phyloP scores from a whole-genome alignment of 2,113 vertebrate genomes.

The Mustela nigripes region DNA sequence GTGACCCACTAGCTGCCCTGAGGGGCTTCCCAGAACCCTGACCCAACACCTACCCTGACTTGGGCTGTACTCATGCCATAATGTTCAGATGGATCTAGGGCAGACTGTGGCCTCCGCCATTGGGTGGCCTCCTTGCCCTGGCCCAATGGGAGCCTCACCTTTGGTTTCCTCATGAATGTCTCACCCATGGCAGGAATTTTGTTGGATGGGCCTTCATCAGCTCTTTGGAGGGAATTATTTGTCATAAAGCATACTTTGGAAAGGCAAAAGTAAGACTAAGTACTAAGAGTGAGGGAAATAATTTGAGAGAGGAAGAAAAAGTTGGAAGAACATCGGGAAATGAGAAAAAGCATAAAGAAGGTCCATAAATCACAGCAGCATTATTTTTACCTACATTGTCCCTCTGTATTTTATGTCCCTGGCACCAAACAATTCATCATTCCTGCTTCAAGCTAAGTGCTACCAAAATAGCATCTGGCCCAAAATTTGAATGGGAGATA shows the following conservation, averaged over 20 bases:
- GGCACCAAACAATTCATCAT: conserved; percentile 68
- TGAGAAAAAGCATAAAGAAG: not conserved
- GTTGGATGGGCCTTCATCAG: too few species aligned
- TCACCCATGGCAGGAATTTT: not conserved
- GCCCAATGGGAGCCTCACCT: not conserved
- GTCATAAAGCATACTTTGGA: not conserved
- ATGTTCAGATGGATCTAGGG: too few species aligned
- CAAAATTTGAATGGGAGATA: not conserved
- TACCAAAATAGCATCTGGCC: conserved; percentile 51
- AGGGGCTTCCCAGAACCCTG: not conserved
- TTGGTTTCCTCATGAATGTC: not conserved
- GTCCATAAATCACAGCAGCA: conserved; percentile 44
- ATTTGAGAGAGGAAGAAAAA: not conserved
- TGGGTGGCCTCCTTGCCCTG: not conserved
- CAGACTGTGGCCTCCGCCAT: too few species aligned
- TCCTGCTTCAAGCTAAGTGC: not conserved
- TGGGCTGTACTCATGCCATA: too few species aligned
- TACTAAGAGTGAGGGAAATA: not conserved
- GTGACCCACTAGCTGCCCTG: accelerated
- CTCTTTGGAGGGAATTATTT: not conserved
- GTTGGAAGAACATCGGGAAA: not conserved
- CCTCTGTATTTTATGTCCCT: conserved; percentile 10
- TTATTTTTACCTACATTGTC: conserved; percentile 33
- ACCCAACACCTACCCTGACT: not conserved
- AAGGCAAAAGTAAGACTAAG: not conserved